Evolutionary conservation across 2,888 invertebrate genomes (phyloP), one percentile per base, ranked within the genome.

Genomic region (Ganaspis brasiliensis): DNA sequence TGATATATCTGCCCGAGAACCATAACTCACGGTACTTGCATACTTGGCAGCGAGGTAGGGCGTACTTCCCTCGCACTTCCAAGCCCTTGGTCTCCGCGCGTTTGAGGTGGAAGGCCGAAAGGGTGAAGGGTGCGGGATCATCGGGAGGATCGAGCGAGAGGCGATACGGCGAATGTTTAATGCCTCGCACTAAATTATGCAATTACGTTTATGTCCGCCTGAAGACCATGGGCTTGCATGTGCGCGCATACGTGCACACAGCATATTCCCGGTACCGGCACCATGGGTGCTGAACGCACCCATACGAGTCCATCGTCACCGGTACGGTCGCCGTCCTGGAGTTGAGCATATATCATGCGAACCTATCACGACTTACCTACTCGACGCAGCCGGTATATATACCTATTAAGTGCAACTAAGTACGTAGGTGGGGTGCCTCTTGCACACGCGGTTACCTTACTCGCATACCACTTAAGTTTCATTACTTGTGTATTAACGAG

Each of bases 1-100:
- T 89, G 89, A 90, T 90, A 90, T 89, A 90, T 90, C 89, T 88
- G 85, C 87, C 82, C 86, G 84, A 83, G 87, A 86, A 85, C 88
- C 89, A 89, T 89, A 89, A 90, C 88, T 90, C 90, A 90, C 89
- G 88, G 88, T 88, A 88, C 89, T 88, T 86, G 88, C 45, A 67
- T 84, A 79, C 79, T 73, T 73, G 73, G 73, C 77, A 31, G 74
- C 74, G 37, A 74, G 45, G 49, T 67, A 55, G 37, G 56, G 67
- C 67, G 67, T 70, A 52, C 73, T 78, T 76, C 61, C 81, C 80
- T 77, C 72, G 70, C 74, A 78, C 80, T 75, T 73, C 74, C 37
- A 73, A 57, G 78, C 75, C 72, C 57, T 55, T 70, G 73, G 75
- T 61, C 70, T 72, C n/a, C n/a, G n/a, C 72, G 40, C 40, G 63